A percentile compares a stretch with the other conserved stretches of the same genome.
These are phyloP conservation scores for Paradoxurus hermaphroditus DNA, from an alignment of 2,113 vertebrate species.

Conservation along the genomic window DNA sequence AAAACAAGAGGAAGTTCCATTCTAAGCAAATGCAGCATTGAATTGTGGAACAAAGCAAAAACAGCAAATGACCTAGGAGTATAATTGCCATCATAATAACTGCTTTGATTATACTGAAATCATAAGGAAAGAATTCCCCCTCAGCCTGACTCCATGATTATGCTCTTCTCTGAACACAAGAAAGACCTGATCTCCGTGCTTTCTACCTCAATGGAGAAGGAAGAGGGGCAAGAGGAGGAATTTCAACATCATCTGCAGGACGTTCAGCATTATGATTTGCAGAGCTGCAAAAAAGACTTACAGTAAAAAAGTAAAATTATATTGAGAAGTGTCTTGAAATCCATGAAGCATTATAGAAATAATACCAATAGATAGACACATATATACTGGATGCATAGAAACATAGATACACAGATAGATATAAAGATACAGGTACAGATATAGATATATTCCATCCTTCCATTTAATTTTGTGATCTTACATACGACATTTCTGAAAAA, in stretches of 20 bases:
- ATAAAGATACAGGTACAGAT: not conserved
- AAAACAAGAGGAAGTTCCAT: not conserved
- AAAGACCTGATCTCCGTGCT: not conserved
- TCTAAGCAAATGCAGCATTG: constrained; percentile 16
- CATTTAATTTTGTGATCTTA: not conserved
- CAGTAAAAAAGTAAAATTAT: not conserved
- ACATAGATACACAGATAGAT: not conserved
- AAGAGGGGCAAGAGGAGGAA: not conserved
- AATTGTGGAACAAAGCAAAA: constrained; percentile 55
- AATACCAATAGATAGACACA: not conserved
- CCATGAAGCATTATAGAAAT: not conserved
- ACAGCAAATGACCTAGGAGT: constrained; percentile 28
- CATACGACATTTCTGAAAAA: not conserved
- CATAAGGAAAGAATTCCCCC: constrained; percentile 50
- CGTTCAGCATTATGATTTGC: not conserved
- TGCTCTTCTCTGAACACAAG: not conserved
- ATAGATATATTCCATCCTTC: not conserved
- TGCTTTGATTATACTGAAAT: constrained; percentile 54
- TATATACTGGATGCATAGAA: not conserved
- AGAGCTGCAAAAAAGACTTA: not conserved
- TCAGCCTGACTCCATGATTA: not conserved
- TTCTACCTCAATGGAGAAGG: not conserved
- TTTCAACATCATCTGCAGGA: not conserved
- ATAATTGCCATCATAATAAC: constrained; percentile 9
- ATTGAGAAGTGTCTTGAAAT: not conserved